Evolutionary conservation across 1,140 invertebrate species (phyloP), one percentile per base, ranked within the genome.

Genomic region (Heterodera schachtii): DNA sequence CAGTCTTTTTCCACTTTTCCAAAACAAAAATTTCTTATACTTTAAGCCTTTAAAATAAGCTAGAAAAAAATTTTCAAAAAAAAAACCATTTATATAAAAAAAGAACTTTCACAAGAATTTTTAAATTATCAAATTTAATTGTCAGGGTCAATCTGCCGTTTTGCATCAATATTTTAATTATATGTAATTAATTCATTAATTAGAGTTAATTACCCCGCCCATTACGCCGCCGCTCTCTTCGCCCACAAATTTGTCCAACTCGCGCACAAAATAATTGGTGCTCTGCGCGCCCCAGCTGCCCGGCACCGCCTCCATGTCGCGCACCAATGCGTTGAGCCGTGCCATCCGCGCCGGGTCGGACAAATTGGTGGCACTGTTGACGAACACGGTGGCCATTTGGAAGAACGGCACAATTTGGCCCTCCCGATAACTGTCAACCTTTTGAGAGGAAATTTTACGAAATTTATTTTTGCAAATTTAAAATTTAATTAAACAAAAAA

Each of bases 261-360:
- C 88, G 13, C 88, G 82, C 47, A 90, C 82, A 69, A 90, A 89
- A 67, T 90, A 89, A 47, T 90, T 85, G 9, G 89, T 89, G 49
- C 88, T 86, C 78, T 83, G 79, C 41, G 84, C 74, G 13, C 88
- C 88, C 79, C 79, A 80, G 44, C 64, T 73, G 57, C 89, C 89
- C n/a, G 83, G 73, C 1, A 89, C 21, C 16, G 70, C 60, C 79
- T 89, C 88, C 83, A 89, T 82, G 8, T 89, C 88, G n/a, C 80
- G 73, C 46, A 89, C 89, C 43, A 89, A 84, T n/a, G 84, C 69
- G 67, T 89, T 88, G 47, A 89, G 44, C 44, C 73, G 66, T 13
- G 60, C 74, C 43, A 89, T 60, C 13, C 87, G 57, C 13, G 70
- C 60, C 46, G 89, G 87, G 86, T 90, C 74, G 19, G 86, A 83